Evolutionary conservation across 1,140 invertebrate species (phyloP), one percentile per base, ranked within the genome.

Genomic region (Drosophila bipectinata): DNA sequence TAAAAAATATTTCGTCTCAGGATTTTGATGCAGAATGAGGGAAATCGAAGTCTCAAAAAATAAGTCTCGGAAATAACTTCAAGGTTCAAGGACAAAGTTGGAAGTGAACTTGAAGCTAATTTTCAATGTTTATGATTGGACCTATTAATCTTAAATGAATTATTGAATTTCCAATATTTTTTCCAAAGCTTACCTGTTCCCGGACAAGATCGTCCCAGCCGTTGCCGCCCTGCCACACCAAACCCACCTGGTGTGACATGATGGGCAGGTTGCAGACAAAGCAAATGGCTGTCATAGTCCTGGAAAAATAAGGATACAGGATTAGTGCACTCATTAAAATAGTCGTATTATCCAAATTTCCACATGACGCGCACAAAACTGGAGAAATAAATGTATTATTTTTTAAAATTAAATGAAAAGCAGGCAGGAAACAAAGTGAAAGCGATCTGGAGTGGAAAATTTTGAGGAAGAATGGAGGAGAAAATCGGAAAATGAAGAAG

Each of bases 231-330:
- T 97, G 96, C 97, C 97, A 98, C 88, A 97, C 95, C 91, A 98
- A 92, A 8, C 97, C 97, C 90, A 98, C 97, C 94, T 98, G 97
- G 93, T 98, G 97, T 64, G 96, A 97, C 82, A 98, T 94, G 91
- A 98, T 98, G 71, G 97, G 97, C 82, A 98, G 94, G 93, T 98
- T 98, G 95, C 97, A 98, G 72, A 98, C 97, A 93, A 98, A 98
- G 93, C 97, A 98, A 92, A 98, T 96, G 90, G 97, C 95, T 84
- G 97, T 97, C 96, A 97, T 97, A 85, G 96, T 97, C 94, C 97
- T 97, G 94, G 7, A 44, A 44, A 6, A 8, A 15, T 59, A 93
- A 93, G 91, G 56, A 69, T 12, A 75, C 47, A 9, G 45, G 26
- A 37, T 58, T 15, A 74, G 28, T 12, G 24, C 4, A 15, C 4